Base-by-base conservation (phyloP, 1,140 invertebrate genomes). In the Conus ventricosus region DNA sequence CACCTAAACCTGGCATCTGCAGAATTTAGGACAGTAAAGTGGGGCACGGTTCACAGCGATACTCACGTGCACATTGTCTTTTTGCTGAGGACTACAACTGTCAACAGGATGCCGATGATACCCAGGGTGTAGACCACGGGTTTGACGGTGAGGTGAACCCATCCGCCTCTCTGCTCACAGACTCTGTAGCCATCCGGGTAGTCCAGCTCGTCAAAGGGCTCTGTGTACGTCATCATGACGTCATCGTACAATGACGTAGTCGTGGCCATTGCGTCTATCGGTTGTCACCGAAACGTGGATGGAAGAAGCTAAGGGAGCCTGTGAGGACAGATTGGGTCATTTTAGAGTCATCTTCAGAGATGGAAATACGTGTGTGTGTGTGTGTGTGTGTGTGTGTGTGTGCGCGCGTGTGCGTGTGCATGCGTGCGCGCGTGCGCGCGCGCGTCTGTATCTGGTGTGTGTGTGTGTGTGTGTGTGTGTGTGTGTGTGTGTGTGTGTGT, bases 81-180 rank as follows among this genome's bases (percentile, higher is more conserved):
- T 84, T 97, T 95, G 89, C 97, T 97, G 87, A 97, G 96, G 85
- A 97, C 97, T 91, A 97, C 96, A 87, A 97, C 96, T 67, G 97
- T 97, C 63, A 97, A 95, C 63, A 96, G 95, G 93, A 97, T 97
- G 57, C 97, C 97, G 88, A 97, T 94, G 71, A 97, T 96, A 84
- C 97, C 97, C 87, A 97, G 95, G 88, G 96, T 94, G 91, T 97
- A 95, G 84, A 97, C 95, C 57, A 97, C 95, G n/a, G 97, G 97
- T 84, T 97, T 96, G 78, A 97, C 94, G 54, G 97, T 81, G 13
- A 57, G 78, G 63, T 84, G 81, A 7, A 88, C 23, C 85, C 85
- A 87, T 4, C 82, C 57, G 4, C 82, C 82, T 4, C 82, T 54
- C n/a, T 84, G 55, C n/a, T 60, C 82, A 23, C 57, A 67, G 55